Percentiles rank a stretch among this genome's conserved stretches.
Conservation (phyloP, 2,888 invertebrate species). For the Cistogaster globosa region DNA sequence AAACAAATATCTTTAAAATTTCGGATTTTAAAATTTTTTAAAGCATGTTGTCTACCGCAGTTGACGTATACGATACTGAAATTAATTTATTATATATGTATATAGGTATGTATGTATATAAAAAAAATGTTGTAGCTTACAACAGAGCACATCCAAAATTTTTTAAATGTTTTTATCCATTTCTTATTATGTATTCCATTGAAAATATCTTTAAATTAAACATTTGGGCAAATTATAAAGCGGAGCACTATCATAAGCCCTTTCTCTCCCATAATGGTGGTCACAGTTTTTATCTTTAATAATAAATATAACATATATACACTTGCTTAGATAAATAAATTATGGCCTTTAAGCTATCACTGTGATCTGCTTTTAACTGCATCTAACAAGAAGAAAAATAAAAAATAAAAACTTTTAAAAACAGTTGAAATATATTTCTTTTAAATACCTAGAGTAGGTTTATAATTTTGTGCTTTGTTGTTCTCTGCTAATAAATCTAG, state of each 20-base stretch:
- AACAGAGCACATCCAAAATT: not conserved
- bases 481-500: too few species aligned
- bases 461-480: too few species aligned
- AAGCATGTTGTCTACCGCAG: not conserved
- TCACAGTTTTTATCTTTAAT: not conserved
- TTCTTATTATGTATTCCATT: not conserved
- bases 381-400: too few species aligned
- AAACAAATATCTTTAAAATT: too few species aligned
- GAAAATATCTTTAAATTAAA: not conserved
- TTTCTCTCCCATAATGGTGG: not conserved
- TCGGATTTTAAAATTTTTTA: too few species aligned
- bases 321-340: not conserved
- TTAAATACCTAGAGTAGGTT: too few species aligned
- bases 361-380: not conserved
- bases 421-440: too few species aligned
- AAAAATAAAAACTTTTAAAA: too few species aligned
- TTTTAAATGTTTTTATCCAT: not conserved
- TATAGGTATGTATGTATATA: too few species aligned
- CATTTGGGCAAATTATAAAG: not conserved
- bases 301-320: too few species aligned
- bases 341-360: not conserved
- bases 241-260: too few species aligned
- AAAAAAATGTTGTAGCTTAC: not conserved
- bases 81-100: not conserved
- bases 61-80: conserved; percentile 1